phyloP scores from a whole-genome alignment of 2,797 vertebrate species.

The Naso thynnoides region DNA sequence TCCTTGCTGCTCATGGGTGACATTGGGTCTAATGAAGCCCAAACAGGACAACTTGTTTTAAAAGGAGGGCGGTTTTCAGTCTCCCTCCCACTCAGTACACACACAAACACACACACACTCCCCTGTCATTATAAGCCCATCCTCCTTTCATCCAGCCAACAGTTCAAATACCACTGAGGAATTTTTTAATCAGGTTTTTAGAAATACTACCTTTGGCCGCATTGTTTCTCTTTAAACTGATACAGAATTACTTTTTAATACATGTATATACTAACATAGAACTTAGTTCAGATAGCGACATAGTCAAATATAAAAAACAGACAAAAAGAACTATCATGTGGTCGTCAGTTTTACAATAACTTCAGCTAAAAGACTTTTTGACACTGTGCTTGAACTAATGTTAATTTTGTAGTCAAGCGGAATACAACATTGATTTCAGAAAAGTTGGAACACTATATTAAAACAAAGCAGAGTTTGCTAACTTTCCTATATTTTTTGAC shows the following conservation, averaged over 20 bases:
- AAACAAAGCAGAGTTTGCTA: too few relatives aligned
- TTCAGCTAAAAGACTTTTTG: neutral
- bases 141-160: slow-evolving; percentile 47
- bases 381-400: neutral
- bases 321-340: slow-evolving; percentile 14
- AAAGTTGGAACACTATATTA: too few relatives aligned
- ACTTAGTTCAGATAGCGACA: neutral
- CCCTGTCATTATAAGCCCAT: slow-evolving; percentile 32
- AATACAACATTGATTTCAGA: neutral
- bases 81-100: slow-evolving; percentile 67
- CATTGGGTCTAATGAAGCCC: slow-evolving; percentile 63
- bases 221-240: slow-evolving; percentile 11
- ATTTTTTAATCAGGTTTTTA: slow-evolving; percentile 57
- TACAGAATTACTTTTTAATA: slow-evolving; percentile 8
- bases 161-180: slow-evolving; percentile 47
- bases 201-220: slow-evolving; percentile 8
- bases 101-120: slow-evolving; percentile 35
- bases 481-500: too few relatives aligned
- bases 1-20: slow-evolving; percentile 45
- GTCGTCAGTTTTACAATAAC: neutral
- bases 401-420: neutral
- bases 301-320: slow-evolving; percentile 17
- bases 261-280: neutral
- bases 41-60: slow-evolving; percentile 74
- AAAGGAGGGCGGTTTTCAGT: slow-evolving; percentile 65